Base-by-base conservation (phyloP, 2,797 vertebrate species). In the Sebastes diploproa region DNA sequence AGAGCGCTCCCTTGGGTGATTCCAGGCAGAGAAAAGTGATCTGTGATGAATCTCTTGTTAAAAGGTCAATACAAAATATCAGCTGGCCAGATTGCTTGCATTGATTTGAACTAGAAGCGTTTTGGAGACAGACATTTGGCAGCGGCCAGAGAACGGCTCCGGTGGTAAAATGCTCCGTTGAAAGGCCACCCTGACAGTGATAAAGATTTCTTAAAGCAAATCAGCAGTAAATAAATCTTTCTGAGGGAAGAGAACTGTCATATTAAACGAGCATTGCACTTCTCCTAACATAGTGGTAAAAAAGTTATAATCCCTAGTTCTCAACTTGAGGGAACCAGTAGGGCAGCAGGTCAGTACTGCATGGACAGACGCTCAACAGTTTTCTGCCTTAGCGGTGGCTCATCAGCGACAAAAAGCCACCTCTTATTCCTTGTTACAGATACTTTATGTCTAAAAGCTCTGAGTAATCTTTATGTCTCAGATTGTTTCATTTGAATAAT, bases 41-140 rank as follows among this genome's bases (percentile, higher is more conserved):
- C 72, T 84, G 88, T 91, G 89, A 93, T 92, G 86, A 91, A 90
- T 91, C 84, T 86, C 74, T 86, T 84, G 86, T 87, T 91, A 88
- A 91, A 93, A 93, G 90, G 92, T 92, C 91, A 91, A 91, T 90
- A 90, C 75, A 77, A 89, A 92, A 90, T 88, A 91, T 89, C 91
- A 91, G 84, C 80, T 46, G 90, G 84, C 79, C 86, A 89, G 86
- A 93, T 92, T 91, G 82, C 86, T 82, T 59, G 83, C 87, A 88
- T 82, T 83, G 88, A 93, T 91, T 84, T 77, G 79, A 82, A 75
- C 27, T 59, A 59, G 79, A 83, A 68, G 36, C 74, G 46, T 83
- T 91, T 85, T 70, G 60, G 74, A 75, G 75, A 68, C 25, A 72
- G 68, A 77, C 61, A 75, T 81, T 83, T 84, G 77, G 89, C 75